These are phyloP conservation scores for Nerophis lumbriciformis DNA, from an alignment of 2,113 vertebrate species.

Conservation along the genomic window DNA sequence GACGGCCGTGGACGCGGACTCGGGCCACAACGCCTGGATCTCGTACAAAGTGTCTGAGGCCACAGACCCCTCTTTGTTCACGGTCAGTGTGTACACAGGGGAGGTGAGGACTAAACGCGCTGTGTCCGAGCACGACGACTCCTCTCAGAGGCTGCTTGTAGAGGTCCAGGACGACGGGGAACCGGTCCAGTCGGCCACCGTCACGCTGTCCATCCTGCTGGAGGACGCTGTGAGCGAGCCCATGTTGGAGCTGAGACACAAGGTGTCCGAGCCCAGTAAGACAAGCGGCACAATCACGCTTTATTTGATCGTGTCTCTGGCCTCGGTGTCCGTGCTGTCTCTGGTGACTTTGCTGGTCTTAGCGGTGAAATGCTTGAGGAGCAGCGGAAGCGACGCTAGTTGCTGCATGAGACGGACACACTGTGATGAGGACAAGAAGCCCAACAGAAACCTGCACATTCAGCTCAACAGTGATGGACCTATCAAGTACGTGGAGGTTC, in stretches of 20 bases:
- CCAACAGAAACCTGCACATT: conserved; percentile 69
- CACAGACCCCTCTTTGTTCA: conserved; percentile 69
- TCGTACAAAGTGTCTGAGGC: conserved; percentile 72
- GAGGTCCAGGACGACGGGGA: conserved; percentile 72
- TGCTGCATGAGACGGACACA: conserved; percentile 48
- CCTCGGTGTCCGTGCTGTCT: conserved; percentile 72
- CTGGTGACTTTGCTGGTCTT: conserved; percentile 71
- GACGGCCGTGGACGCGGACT: conserved; percentile 77
- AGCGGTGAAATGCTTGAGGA: conserved; percentile 68
- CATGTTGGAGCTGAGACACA: conserved; percentile 64
- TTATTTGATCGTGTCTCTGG: conserved; percentile 73
- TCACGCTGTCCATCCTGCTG: conserved; percentile 68
- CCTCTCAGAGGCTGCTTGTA: conserved; percentile 72
- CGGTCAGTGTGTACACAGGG: conserved; percentile 68
- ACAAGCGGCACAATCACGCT: conserved; percentile 64
- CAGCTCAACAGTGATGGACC: conserved; percentile 77
- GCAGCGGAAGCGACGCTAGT: conserved; percentile 59
- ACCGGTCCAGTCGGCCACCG: conserved; percentile 69
- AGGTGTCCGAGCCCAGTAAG: conserved; percentile 55
- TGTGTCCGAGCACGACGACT: conserved; percentile 68
- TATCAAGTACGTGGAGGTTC: conserved; percentile 80
- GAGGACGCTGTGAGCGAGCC: conserved; percentile 67
- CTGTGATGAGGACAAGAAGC: conserved; percentile 60
- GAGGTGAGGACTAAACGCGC: conserved; percentile 73
- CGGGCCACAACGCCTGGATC: conserved; percentile 79